These are phyloP conservation scores for Meloe dianella DNA, from an alignment of 2,888 invertebrate genomes.

Conservation along the genomic window DNA sequence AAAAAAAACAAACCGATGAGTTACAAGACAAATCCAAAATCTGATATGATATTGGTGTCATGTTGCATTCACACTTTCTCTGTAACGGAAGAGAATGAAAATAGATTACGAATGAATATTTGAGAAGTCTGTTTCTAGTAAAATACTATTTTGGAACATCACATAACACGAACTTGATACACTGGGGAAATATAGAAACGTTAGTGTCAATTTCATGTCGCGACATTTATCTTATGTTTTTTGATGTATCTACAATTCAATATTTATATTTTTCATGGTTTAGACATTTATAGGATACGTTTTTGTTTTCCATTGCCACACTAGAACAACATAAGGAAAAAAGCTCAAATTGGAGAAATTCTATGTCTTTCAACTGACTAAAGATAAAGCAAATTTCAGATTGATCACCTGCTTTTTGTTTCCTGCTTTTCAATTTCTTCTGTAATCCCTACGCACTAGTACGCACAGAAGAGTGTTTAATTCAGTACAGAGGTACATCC, in stretches of 20 bases:
- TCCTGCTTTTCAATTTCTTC: too few relatives aligned
- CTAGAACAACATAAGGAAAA: not conserved
- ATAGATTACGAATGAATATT: slow-evolving; percentile 31
- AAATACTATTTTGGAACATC: slow-evolving; percentile 20
- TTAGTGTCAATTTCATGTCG: slow-evolving; percentile 24
- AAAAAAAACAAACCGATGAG: too few relatives aligned
- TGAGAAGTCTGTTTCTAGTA: slow-evolving; percentile 24
- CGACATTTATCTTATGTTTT: slow-evolving; percentile 15
- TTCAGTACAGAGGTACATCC: too few relatives aligned
- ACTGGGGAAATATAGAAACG: slow-evolving; percentile 27
- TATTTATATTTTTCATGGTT: not conserved
- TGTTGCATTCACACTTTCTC: slow-evolving; percentile 14
- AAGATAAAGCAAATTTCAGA: too few relatives aligned
- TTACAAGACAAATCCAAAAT: slow-evolving; percentile 22
- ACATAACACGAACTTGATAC: slow-evolving; percentile 10
- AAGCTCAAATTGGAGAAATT: not conserved
- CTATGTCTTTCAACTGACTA: not conserved
- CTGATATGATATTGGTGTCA: slow-evolving; percentile 23
- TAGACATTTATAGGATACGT: not conserved
- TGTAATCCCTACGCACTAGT: too few relatives aligned
- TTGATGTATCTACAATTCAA: not conserved
- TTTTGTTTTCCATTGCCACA: not conserved
- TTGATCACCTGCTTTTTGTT: too few relatives aligned
- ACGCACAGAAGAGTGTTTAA: too few relatives aligned
- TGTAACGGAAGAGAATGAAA: slow-evolving; percentile 8